These are phyloP conservation scores for Drymodes brunneopygia DNA, from an alignment of 2,113 vertebrate species.

Conservation along the genomic window DNA sequence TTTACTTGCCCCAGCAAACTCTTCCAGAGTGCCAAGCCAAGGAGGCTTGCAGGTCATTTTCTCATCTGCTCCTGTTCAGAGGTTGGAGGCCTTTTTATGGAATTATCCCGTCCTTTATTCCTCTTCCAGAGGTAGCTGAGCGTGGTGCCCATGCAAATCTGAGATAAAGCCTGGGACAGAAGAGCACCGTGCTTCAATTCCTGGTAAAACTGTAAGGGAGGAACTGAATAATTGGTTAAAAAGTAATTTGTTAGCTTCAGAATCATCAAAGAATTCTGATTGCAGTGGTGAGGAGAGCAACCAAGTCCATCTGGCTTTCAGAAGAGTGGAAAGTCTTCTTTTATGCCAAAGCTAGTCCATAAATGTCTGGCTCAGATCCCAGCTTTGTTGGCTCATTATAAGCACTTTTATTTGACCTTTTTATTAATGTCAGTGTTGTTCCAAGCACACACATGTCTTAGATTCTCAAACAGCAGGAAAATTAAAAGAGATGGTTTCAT, in stretches of 20 bases:
- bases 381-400: slow-evolving; percentile 40
- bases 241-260: neutral
- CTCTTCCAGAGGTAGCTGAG: neutral
- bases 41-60: neutral
- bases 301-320: slow-evolving; percentile 47
- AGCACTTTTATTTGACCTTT: slow-evolving; percentile 61
- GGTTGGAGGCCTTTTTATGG: neutral
- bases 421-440: slow-evolving; percentile 53
- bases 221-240: slow-evolving; percentile 9
- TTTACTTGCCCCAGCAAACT: neutral
- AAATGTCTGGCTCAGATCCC: slow-evolving; percentile 38
- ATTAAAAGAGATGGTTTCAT: neutral
- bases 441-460: slow-evolving; percentile 8
- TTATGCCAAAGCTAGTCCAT: slow-evolving; percentile 36
- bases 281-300: slow-evolving; percentile 22
- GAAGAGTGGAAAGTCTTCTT: slow-evolving; percentile 40
- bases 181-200: neutral
- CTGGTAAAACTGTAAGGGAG: neutral
- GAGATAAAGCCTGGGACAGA: slow-evolving; percentile 3
- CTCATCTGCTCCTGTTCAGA: neutral
- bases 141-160: neutral
- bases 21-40: neutral
- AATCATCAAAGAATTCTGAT: slow-evolving; percentile 50
- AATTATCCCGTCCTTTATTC: neutral
- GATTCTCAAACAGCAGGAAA: slow-evolving; percentile 4